phyloP scores from a whole-genome alignment of 2,888 invertebrate species.

The Leptinotarsa rubiginosa region DNA sequence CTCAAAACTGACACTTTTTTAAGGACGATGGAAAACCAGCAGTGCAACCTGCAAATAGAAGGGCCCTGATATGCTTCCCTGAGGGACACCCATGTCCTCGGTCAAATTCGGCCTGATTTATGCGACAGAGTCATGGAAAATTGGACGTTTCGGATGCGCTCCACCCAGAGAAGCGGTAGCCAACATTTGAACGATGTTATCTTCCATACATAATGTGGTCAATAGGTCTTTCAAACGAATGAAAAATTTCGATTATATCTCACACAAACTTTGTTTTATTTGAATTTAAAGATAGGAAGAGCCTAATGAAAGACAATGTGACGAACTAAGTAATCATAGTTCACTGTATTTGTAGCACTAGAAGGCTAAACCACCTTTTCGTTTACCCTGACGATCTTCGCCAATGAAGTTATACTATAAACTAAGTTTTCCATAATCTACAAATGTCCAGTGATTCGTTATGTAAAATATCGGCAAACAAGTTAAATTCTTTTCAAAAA shows the following conservation, averaged over 20 bases:
- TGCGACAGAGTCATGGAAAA: no score
- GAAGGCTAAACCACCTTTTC: neutral
- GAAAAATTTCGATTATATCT: no score
- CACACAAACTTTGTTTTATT: no score
- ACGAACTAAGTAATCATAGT: neutral
- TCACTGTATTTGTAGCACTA: neutral
- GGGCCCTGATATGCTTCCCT: conserved; percentile 15
- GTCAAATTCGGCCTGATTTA: no score
- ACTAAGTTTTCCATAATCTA: neutral
- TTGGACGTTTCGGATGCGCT: no score
- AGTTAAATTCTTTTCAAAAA: neutral
- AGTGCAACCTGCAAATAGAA: neutral
- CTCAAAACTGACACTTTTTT: neutral
- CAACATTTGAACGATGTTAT: no score
- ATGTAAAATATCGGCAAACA: neutral
- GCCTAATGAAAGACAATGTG: no score
- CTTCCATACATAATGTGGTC: no score
- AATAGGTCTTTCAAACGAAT: no score
- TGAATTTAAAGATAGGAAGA: no score
- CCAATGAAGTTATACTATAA: neutral
- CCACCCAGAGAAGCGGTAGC: no score
- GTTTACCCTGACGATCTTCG: neutral
- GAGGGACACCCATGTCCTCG: neutral
- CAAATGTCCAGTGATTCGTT: neutral
- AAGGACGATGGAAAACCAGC: neutral